Evolutionary conservation across 2,888 invertebrate species (phyloP).

Genomic region (Pinctada fucata): DNA sequence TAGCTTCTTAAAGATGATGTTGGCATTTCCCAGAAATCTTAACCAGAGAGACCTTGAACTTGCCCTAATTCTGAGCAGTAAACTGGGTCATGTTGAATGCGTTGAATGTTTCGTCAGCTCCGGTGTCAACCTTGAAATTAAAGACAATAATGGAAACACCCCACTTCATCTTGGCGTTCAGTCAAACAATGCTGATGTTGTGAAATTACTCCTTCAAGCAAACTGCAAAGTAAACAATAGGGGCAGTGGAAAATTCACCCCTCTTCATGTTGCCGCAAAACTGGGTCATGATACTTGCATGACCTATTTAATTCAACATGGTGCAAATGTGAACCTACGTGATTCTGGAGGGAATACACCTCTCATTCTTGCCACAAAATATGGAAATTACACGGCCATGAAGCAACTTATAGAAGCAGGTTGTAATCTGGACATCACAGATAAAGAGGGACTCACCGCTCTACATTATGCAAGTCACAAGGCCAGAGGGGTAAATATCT

Average conservation of each 20-base stretch:
- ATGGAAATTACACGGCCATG: constrained; percentile 54
- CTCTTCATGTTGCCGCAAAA: constrained; percentile 66
- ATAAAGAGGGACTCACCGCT: constrained; percentile 78
- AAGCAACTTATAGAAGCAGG: constrained; percentile 49
- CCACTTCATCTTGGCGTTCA: constrained; percentile 57
- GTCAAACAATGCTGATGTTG: constrained; percentile 44
- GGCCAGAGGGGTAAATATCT: constrained; percentile 64
- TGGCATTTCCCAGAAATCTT: constrained; percentile 58
- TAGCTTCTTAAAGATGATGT: constrained; percentile 55
- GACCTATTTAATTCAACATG: constrained; percentile 53
- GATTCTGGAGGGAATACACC: constrained; percentile 68
- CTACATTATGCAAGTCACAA: constrained; percentile 76
- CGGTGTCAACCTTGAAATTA: constrained; percentile 46
- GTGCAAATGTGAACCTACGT: constrained; percentile 56
- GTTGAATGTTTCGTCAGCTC: constrained; percentile 54
- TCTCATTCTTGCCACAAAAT: constrained; percentile 62
- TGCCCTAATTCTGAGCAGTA: constrained; percentile 55
- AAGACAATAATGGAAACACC: constrained; percentile 50
- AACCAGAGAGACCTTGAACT: constrained; percentile 53
- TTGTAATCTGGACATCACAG: constrained; percentile 59
- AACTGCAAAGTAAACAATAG: constrained; percentile 47
- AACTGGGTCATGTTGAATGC: constrained; percentile 55
- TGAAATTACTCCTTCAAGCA: constrained; percentile 45
- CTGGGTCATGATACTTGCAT: constrained; percentile 57
- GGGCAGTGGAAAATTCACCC: constrained; percentile 46